Percentiles rank a stretch among this genome's conserved stretches.
phyloP scores from a whole-genome alignment of 1,140 invertebrate genomes.

The Vollenhovia emeryi region DNA sequence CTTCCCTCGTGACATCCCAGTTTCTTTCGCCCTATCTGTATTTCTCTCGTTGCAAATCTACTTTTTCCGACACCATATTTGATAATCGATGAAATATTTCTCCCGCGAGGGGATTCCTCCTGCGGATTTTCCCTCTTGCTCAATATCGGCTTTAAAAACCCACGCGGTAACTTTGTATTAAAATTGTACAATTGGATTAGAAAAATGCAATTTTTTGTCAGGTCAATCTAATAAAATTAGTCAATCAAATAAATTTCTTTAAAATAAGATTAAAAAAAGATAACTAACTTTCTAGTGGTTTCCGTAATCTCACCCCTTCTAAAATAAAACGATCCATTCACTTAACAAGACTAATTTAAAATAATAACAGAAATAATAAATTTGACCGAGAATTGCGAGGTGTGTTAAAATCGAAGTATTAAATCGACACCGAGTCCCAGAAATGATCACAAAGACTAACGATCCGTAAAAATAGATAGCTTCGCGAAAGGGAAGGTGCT shows the following conservation, averaged over 20 bases:
- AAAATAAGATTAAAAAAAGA: not conserved
- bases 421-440: not conserved
- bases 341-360: not conserved
- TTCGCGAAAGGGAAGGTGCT: not conserved
- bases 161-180: constrained; percentile 2
- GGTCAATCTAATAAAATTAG: not conserved
- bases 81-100: constrained; percentile 41
- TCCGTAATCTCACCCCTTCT: not conserved
- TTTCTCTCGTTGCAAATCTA: constrained; percentile 38
- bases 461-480: not conserved
- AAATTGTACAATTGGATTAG: constrained; percentile 17
- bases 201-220: not conserved
- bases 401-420: not conserved
- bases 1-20: not conserved
- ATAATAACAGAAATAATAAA: not conserved
- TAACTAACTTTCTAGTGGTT: not conserved
- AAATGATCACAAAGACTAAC: constrained; percentile 2
- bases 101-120: not conserved
- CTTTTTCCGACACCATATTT: constrained; percentile 9
- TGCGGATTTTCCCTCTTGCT: not conserved
- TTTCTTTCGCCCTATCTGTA: not conserved
- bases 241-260: not conserved
- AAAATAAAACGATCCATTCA: not conserved
- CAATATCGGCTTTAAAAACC: not conserved
- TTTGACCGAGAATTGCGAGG: not conserved